phyloP scores from a whole-genome alignment of 2,797 vertebrate genomes.

The Limosa lapponica region DNA sequence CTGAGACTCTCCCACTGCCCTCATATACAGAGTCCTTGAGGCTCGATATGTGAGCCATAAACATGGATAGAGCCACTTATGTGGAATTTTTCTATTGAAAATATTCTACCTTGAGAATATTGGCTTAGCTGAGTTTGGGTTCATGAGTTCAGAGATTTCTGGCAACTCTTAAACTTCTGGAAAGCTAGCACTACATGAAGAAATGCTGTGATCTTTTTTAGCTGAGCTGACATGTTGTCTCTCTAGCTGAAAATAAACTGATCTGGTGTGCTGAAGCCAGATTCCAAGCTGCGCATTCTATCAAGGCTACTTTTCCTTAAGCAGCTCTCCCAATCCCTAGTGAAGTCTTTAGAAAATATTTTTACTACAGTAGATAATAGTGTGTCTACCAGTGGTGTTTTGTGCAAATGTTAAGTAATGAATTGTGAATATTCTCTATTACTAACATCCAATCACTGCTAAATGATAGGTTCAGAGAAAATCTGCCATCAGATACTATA shows the following conservation, averaged over 20 bases:
- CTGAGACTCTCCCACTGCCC: not conserved
- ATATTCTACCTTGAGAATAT: slow-evolving; percentile 32
- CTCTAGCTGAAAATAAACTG: slow-evolving; percentile 68
- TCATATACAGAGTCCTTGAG: not conserved
- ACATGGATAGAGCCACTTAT: not conserved
- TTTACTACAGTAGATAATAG: not conserved
- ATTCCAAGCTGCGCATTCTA: slow-evolving; percentile 33
- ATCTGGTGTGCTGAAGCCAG: not conserved
- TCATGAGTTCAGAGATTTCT: slow-evolving; percentile 46
- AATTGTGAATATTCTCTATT: not conserved
- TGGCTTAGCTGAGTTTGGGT: slow-evolving; percentile 49
- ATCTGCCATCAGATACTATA: not conserved
- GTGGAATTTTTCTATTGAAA: not conserved
- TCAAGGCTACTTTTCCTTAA: slow-evolving; percentile 26
- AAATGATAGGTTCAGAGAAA: not conserved
- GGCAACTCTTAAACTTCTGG: slow-evolving; percentile 28
- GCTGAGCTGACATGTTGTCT: slow-evolving; percentile 60
- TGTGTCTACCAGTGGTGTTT: not conserved
- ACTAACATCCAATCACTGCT: not conserved
- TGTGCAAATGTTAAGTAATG: not conserved
- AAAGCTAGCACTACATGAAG: slow-evolving; percentile 49
- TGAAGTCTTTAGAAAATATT: not conserved
- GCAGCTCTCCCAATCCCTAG: not conserved
- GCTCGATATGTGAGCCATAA: not conserved
- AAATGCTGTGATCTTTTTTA: slow-evolving; percentile 58